Conservation (phyloP, 2,797 vertebrate genomes). For the Mormyrops attenuatus region DNA sequence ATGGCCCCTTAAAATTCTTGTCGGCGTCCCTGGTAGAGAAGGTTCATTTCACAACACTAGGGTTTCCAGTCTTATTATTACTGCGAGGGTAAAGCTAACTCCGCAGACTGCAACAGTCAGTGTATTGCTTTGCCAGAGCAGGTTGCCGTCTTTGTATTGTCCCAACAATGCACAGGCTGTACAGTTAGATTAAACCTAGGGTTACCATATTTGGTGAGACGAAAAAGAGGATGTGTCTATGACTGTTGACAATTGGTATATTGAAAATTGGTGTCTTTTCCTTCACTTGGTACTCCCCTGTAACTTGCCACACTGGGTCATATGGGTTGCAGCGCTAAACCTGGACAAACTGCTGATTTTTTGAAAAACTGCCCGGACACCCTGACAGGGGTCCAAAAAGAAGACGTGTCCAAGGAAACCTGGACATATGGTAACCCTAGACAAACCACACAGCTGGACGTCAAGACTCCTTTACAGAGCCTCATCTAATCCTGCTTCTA, state of each 20-base stretch:
- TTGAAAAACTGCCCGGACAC: neutral
- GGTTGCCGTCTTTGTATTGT: neutral
- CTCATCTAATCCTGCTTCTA: neutral
- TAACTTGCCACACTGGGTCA: neutral
- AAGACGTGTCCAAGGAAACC: neutral
- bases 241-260: neutral
- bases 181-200: neutral
- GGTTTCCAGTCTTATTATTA: neutral
- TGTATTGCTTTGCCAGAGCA: neutral
- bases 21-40: too few relatives aligned
- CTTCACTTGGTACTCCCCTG: neutral
- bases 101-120: neutral
- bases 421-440: neutral
- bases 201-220: neutral
- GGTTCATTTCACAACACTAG: neutral
- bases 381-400: neutral
- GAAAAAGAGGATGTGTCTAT: neutral
- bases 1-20: too few relatives aligned
- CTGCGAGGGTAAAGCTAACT: neutral
- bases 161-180: neutral
- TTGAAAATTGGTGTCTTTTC: neutral
- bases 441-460: neutral
- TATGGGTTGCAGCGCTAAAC: neutral
- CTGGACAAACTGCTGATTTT: neutral
- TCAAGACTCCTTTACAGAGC: neutral